Conservation (phyloP, 2,113 vertebrate genomes). For the Pseudois nayaur region DNA sequence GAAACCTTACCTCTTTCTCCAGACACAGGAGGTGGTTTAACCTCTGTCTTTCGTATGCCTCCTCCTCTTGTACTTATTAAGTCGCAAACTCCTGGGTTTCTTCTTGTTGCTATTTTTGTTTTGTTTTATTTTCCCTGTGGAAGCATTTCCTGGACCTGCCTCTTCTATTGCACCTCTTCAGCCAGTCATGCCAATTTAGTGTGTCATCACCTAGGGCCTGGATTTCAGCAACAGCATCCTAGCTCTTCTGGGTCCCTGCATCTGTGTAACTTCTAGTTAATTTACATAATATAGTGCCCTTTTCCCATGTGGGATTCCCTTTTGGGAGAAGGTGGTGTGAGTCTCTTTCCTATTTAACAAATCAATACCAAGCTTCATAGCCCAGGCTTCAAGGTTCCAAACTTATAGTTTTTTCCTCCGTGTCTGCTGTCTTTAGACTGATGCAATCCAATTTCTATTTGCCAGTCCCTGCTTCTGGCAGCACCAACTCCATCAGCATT, state of each 20-base stretch:
- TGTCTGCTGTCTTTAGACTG: background rate
- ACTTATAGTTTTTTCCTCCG: background rate
- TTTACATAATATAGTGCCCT: background rate
- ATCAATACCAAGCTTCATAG: background rate
- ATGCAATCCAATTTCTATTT: background rate
- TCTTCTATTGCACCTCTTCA: background rate
- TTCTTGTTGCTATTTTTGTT: background rate
- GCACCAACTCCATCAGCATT: background rate
- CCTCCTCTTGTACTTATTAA: background rate
- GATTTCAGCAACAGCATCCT: background rate
- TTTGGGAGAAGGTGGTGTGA: background rate
- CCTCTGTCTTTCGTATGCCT: background rate
- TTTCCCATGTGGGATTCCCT: background rate
- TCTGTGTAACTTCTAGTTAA: background rate
- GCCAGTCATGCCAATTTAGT: background rate
- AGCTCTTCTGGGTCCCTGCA: background rate
- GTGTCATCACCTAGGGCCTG: conserved; percentile 9
- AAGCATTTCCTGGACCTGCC: background rate
- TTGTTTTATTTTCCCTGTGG: background rate
- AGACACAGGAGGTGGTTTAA: background rate
- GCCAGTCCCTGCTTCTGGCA: background rate
- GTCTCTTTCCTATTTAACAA: background rate
- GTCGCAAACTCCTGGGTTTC: background rate
- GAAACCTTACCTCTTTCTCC: background rate
- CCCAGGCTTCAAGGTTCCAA: background rate